Evolutionary conservation across 2,888 invertebrate species (phyloP), one percentile per base, ranked within the genome.

Genomic region (Gastracanthus pulcherrimus): DNA sequence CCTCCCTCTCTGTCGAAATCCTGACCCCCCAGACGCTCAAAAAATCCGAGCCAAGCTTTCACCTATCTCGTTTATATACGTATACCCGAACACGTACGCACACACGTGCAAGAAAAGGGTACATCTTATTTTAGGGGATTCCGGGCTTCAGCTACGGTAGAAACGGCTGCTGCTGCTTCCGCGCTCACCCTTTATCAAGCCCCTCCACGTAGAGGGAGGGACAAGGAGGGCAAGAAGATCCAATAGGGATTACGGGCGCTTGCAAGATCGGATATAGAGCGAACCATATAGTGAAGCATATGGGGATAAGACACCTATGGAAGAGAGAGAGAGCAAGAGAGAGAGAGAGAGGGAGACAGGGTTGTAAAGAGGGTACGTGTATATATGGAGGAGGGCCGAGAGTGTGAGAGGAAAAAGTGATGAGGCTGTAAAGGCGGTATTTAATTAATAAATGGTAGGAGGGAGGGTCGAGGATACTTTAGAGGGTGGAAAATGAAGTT

Each of bases 171-270:
- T 51, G 29, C 48, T 19, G 34, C 84, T 83, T 78, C 86, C 26
- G 84, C 83, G 85, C 83, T 83, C 86, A 87, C 83, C 85, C 86
- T 88, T 87, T 87, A 88, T 87, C 86, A 87, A 85, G 83, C 80
- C 84, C 72, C 29, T 29, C 13, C 11, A 9, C 6, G 0, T 13
- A 19, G 55, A 55, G 26, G 26, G 26, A 26, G 55, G 11, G 16
- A 16, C 41, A 23, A n/a, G 26, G 45, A n/a, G 36, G 36, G 26
- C 3, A 36, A 45, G 26, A 84, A 84, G 85, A 88, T 87, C 86
- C 87, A 86, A 88, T 86, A 87, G 86, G 88, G 88, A 88, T 88
- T 88, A 88, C 85, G 82, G 83, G 45, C 83, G 82, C 84, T 84
- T 82, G 84, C 72, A 16, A 74, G 85, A 86, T 85, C 83, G 84